Base-by-base conservation (phyloP, 2,888 invertebrate genomes). In the Nemapogon koenigi region DNA sequence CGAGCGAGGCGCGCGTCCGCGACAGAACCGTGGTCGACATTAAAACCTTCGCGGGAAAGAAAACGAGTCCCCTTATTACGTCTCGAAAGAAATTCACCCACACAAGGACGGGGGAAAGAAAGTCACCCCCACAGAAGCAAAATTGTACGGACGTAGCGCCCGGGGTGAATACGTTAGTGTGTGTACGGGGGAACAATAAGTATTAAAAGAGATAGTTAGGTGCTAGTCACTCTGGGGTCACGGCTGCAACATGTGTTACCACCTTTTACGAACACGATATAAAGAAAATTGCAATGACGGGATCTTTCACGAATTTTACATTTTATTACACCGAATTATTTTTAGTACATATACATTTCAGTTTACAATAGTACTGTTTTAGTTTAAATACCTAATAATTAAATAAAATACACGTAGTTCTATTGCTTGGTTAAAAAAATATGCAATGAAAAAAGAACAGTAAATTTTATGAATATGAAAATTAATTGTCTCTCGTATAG, bases 61-160 rank as follows among this genome's bases (percentile, higher is more conserved):
- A 76, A 78, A 76, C 70, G 71, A 64, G 75, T 75, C 76, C 78
- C 78, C 76, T 78, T 76, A 76, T 75, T 75, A 76, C 75, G 73
- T 75, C 76, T 75, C 75, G 72, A 76, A 76, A 78, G 76, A 78
- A 76, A 78, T 76, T 70, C 72, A 46, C 71, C 68, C 75, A 69
- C 73, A 76, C 75, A 76, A 59, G 54, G 60, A 59, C 59, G 57
- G 45, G 51, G 62, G 64, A 70, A 75, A 73, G 75, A 76, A 57
- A 57, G 71, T 69, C 68, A 70, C 76, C 47, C 76, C 70, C 73
- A 78, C 76, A 63, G 51, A 36, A 46, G 47, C 49, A 44, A 40
- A n/a, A 44, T 32, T 50, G 57, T 57, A 59, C 49, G 57, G 56
- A 60, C 57, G 58, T 50, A 58, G 64, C 64, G 62, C 59, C 56